Evolutionary conservation across 2,113 vertebrate species (phyloP).

Genomic region (Cnemophilus loriae): DNA sequence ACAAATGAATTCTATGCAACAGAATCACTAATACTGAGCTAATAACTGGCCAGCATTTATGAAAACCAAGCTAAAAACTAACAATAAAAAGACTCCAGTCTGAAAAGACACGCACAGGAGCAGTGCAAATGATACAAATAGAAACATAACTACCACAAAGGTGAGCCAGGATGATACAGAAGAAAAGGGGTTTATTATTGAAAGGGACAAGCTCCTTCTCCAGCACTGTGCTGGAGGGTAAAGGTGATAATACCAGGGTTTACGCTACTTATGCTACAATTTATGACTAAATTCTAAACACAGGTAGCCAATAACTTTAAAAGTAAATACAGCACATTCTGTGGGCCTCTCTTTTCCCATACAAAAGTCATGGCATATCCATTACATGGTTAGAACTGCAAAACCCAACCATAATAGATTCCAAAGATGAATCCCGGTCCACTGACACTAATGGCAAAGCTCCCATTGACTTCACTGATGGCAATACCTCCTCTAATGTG

Average conservation of each 20-base stretch:
- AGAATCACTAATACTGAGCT: background rate
- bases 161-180: background rate
- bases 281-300: background rate
- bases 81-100: background rate
- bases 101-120: background rate
- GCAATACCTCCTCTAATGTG: background rate
- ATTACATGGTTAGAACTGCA: background rate
- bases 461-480: background rate
- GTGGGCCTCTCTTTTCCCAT: background rate
- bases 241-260: background rate
- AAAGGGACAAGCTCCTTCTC: background rate
- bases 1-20: background rate
- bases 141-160: background rate
- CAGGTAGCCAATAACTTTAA: background rate
- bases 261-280: background rate
- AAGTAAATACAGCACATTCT: background rate
- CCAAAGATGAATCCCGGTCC: background rate
- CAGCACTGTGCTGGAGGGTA: background rate
- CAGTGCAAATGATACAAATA: background rate
- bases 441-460: background rate
- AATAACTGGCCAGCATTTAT: background rate
- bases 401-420: background rate
- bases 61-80: background rate
- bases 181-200: background rate
- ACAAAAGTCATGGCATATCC: background rate